These are phyloP conservation scores for Lobophora halterata DNA, from an alignment of 2,888 invertebrate genomes.

Conservation along the genomic window DNA sequence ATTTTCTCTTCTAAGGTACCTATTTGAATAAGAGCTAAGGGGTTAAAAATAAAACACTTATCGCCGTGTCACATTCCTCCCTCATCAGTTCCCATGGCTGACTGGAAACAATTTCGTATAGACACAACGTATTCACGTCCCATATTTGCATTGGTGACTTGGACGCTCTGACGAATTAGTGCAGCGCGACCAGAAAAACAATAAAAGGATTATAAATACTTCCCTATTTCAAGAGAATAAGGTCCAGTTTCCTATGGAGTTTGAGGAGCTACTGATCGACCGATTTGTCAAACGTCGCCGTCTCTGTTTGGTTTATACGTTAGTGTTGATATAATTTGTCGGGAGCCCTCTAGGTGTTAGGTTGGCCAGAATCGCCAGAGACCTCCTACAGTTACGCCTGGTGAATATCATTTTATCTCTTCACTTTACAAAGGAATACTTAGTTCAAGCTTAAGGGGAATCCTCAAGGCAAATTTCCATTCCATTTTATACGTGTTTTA, in stretches of 20 bases:
- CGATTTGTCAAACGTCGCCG: conserved; percentile 58
- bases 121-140: conserved; percentile 74
- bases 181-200: conserved; percentile 55
- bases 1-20: neutral
- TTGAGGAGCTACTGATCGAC: conserved; percentile 52
- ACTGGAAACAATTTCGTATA: conserved; percentile 75
- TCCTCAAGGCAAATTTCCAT: no score
- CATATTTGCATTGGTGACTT: conserved; percentile 77
- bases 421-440: conserved; percentile 4
- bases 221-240: conserved; percentile 24
- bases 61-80: conserved; percentile 33
- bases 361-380: conserved; percentile 45
- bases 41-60: conserved; percentile 31
- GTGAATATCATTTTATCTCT: conserved; percentile 2
- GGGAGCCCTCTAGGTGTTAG: conserved; percentile 58
- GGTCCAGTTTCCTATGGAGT: conserved; percentile 23
- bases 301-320: conserved; percentile 64
- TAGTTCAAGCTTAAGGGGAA: no score
- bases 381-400: conserved; percentile 39
- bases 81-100: conserved; percentile 63
- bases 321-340: conserved; percentile 61
- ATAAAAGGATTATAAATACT: conserved; percentile 38
- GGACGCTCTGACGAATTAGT: conserved; percentile 71
- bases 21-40: conserved; percentile 14
- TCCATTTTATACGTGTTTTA: no score